Base-by-base conservation (phyloP, 2,113 vertebrate species). In the Rhinoptilus africanus region DNA sequence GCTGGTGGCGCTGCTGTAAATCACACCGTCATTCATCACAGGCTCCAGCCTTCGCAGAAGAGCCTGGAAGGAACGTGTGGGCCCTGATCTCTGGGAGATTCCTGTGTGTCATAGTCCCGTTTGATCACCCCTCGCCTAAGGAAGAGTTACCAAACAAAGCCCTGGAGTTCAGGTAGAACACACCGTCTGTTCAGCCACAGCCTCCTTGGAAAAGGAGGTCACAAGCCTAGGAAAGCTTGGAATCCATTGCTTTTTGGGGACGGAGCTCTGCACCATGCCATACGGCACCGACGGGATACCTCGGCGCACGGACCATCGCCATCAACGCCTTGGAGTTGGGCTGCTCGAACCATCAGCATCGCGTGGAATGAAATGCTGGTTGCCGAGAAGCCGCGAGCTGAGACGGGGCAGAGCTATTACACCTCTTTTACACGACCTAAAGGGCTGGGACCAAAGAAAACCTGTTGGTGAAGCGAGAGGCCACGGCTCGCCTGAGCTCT, bases 251-350 rank as follows among this genome's bases (percentile, higher is more conserved):
- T 91, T 69, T 60, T 64, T 43, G 35, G 85, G 81, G 75, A 91
- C 26, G 5, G 43, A 26, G 64, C 24, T 41, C 63, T n/a, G 85
- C 72, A 63, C 76, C 34, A 4, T 39, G 75, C 90, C 95, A 68
- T 71, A 82, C 18, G 95, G 94, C 72, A 39, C n/a, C 45, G 28
- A 35, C 83, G 22, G 84, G 27, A 19, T 32, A 10, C 26, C 53
- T 8, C 13, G 1, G 56, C 4, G 4, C 37, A 7, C 12, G 0
- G 11, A 37, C 75, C 28, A 1, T 15, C 1, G 5, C 4, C 18
- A 24, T 14, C 54, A 10, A 12, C 1, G 17, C 35, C 60, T 7
- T 1, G 48, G 50, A 18, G 64, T n/a, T 15, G 4, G 34, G 22
- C 27, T 45, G 32, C 57, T 85, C 26, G 2, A 21, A 10, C 6